phyloP scores from a whole-genome alignment of 1,140 invertebrate species.

The Medauroidea extradentata region DNA sequence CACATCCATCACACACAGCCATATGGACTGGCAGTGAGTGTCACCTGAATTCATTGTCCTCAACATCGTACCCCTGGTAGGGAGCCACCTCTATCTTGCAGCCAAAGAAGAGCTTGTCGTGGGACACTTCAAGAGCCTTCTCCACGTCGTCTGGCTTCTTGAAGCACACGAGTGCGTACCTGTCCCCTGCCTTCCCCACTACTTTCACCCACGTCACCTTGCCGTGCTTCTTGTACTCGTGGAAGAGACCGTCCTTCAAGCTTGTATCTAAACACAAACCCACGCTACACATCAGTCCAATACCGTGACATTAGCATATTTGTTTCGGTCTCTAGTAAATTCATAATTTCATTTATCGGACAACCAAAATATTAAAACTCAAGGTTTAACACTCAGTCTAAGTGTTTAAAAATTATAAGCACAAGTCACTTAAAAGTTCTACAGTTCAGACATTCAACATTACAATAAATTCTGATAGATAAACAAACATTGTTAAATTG shows the following conservation, averaged over 20 bases:
- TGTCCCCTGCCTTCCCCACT: slow-evolving; percentile 71
- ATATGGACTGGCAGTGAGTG: background rate
- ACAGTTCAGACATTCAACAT: no score
- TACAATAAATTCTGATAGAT: no score
- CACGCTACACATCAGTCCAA: background rate
- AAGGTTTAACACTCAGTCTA: no score
- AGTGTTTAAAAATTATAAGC: no score
- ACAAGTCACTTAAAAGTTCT: no score
- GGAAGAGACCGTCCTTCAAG: slow-evolving; percentile 93
- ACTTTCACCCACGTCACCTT: slow-evolving; percentile 95
- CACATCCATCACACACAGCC: no score
- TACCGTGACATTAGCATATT: background rate
- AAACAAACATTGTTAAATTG: no score
- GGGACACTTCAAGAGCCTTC: slow-evolving; percentile 90
- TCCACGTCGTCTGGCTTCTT: slow-evolving; percentile 95
- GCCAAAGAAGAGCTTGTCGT: slow-evolving; percentile 95
- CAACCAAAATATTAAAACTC: no score
- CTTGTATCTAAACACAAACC: slow-evolving; percentile 65
- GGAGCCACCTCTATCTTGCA: slow-evolving; percentile 89
- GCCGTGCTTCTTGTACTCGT: slow-evolving; percentile 98
- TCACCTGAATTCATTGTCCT: slow-evolving; percentile 75
- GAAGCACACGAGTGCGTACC: slow-evolving; percentile 88
- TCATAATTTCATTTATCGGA: background rate
- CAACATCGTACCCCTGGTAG: slow-evolving; percentile 80
- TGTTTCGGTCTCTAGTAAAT: background rate